Evolutionary conservation across 2,113 vertebrate species (phyloP).

Genomic region (Malurus melanocephalus): DNA sequence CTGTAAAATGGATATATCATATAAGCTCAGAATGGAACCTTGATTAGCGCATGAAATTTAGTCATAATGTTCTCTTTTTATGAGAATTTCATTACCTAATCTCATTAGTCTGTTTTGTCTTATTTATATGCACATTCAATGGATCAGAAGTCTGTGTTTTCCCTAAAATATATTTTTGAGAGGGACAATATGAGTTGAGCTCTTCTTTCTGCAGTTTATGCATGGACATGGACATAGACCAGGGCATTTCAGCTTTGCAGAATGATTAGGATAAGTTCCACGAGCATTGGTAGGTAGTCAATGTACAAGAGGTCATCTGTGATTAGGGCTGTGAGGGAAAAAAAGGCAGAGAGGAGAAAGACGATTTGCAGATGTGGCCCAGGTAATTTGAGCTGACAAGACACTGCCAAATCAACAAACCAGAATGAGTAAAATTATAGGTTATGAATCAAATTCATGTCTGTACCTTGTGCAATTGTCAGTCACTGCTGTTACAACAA

Average conservation of each 20-base stretch:
- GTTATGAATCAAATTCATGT: not conserved
- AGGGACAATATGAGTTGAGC: not conserved
- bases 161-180: not conserved
- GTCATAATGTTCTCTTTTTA: not conserved
- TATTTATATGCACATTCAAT: not conserved
- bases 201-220: not conserved
- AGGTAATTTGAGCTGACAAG: not conserved
- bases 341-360: not conserved
- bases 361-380: not conserved
- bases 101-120: not conserved
- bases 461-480: not conserved
- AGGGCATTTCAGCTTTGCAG: not conserved
- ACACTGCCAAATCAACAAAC: not conserved
- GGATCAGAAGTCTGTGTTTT: not conserved
- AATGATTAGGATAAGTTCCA: not conserved
- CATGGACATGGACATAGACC: too few relatives aligned
- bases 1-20: not conserved
- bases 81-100: not conserved
- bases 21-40: not conserved
- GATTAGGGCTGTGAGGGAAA: not conserved
- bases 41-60: not conserved
- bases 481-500: not conserved
- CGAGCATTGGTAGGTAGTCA: not conserved
- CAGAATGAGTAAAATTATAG: not conserved
- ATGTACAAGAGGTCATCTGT: not conserved